Percentiles rank a stretch among this genome's conserved stretches.
Conservation (phyloP, 1,140 invertebrate genomes). For the Tachypleus tridentatus region DNA sequence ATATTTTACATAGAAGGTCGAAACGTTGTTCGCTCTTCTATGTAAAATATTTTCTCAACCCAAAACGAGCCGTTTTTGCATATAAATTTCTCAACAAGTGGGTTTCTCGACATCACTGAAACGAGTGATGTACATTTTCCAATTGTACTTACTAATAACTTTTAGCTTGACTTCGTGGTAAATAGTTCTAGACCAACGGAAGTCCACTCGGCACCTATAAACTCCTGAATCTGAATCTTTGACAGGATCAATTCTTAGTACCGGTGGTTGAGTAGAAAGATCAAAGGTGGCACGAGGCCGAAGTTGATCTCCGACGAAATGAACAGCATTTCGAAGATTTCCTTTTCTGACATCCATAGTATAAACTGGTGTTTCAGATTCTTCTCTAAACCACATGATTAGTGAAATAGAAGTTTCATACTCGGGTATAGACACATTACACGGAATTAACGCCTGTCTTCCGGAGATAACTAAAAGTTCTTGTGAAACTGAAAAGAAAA, state of each 20-base stretch:
- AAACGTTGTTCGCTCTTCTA: no score
- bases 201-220: slow-evolving; percentile 48
- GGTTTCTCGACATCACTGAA: no score
- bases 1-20: no score
- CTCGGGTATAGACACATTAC: slow-evolving; percentile 45
- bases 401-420: slow-evolving; percentile 58
- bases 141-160: slow-evolving; percentile 57
- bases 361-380: slow-evolving; percentile 21
- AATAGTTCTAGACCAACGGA: slow-evolving; percentile 61
- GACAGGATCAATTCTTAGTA: slow-evolving; percentile 58
- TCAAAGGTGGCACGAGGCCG: slow-evolving; percentile 15
- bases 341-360: slow-evolving; percentile 21
- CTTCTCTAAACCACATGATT: slow-evolving; percentile 66
- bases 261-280: slow-evolving; percentile 10
- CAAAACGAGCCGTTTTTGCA: no score
- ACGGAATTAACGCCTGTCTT: slow-evolving; percentile 42
- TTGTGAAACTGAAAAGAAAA: no score
- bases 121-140: neutral
- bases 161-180: slow-evolving; percentile 64
- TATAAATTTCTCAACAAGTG: no score
- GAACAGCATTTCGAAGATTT: slow-evolving; percentile 5
- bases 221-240: slow-evolving; percentile 21
- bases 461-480: no score
- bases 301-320: slow-evolving; percentile 19
- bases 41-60: no score